Conservation (phyloP, 2,113 vertebrate species). For the Phylloscopus whistleri region DNA sequence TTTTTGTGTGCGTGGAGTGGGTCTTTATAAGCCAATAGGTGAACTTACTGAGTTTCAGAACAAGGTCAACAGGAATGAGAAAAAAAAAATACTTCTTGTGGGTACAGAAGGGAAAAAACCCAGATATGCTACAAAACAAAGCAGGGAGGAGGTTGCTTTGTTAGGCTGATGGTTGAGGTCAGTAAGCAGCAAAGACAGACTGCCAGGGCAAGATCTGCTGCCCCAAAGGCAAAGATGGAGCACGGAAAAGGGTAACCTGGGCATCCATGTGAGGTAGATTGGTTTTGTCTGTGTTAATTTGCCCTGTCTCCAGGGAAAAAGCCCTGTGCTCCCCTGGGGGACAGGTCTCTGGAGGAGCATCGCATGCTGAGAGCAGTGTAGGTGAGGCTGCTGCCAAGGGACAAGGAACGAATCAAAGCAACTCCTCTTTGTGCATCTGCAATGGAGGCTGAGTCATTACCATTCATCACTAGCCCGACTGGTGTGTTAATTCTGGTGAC, state of each 20-base stretch:
- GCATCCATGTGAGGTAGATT: background rate
- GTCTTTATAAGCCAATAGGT: background rate
- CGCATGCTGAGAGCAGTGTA: background rate
- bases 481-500: conserved; percentile 47
- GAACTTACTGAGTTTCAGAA: background rate
- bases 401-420: background rate
- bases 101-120: background rate
- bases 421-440: conserved; percentile 29
- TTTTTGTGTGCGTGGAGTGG: background rate
- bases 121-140: background rate
- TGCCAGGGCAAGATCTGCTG: background rate
- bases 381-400: background rate
- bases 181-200: background rate
- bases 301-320: background rate
- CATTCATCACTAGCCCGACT: conserved; percentile 11
- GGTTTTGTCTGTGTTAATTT: background rate
- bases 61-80: background rate
- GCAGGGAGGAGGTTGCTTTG: background rate
- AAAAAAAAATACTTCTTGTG: background rate
- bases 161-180: background rate
- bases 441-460: conserved; percentile 12
- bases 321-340: background rate
- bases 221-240: background rate
- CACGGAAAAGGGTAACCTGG: background rate
- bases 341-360: background rate